A percentile compares a stretch with the other conserved stretches of the same genome.
phyloP scores from a whole-genome alignment of 2,888 invertebrate genomes.

The Diplazon laetatorius region DNA sequence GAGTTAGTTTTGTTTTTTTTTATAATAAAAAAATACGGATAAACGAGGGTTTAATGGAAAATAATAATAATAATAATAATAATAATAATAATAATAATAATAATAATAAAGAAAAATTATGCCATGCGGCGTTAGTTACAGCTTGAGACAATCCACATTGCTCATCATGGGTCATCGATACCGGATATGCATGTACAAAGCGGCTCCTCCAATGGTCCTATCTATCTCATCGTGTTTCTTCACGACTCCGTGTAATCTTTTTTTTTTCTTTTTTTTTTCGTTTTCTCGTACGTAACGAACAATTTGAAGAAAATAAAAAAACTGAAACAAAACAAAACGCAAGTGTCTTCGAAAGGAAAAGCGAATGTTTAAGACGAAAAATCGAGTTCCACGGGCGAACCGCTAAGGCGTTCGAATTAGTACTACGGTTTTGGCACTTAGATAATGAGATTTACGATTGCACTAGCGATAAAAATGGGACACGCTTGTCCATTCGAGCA shows the following conservation, averaged over 20 bases:
- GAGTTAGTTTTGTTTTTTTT: conserved; percentile 79
- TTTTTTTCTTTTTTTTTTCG: conserved; percentile 67
- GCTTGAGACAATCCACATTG: conserved; percentile 30
- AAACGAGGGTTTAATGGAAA: conserved; percentile 51
- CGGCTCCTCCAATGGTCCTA: conserved; percentile 60
- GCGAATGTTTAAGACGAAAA: conserved; percentile 22
- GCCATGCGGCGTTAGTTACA: conserved; percentile 32
- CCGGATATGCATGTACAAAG: conserved; percentile 77
- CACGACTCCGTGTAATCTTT: conserved; percentile 50
- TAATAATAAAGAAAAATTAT: conserved; percentile 42
- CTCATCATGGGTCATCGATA: conserved; percentile 43
- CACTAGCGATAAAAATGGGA: conserved; percentile 73
- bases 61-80: conserved; percentile 3
- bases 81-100: conserved; percentile 1
- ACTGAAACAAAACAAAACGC: background rate
- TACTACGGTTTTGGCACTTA: conserved; percentile 81
- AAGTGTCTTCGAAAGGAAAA: conserved; percentile 39
- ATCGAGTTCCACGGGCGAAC: conserved; percentile 36
- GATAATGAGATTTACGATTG: conserved; percentile 76
- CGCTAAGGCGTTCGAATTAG: conserved; percentile 71
- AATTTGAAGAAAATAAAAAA: no score
- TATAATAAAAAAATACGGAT: conserved; percentile 72
- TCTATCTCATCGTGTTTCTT: conserved; percentile 44
- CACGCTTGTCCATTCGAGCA: conserved; percentile 38
- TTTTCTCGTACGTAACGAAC: conserved; percentile 34